These are phyloP conservation scores for Andrena flavipes DNA, from an alignment of 2,888 invertebrate genomes.

Conservation along the genomic window DNA sequence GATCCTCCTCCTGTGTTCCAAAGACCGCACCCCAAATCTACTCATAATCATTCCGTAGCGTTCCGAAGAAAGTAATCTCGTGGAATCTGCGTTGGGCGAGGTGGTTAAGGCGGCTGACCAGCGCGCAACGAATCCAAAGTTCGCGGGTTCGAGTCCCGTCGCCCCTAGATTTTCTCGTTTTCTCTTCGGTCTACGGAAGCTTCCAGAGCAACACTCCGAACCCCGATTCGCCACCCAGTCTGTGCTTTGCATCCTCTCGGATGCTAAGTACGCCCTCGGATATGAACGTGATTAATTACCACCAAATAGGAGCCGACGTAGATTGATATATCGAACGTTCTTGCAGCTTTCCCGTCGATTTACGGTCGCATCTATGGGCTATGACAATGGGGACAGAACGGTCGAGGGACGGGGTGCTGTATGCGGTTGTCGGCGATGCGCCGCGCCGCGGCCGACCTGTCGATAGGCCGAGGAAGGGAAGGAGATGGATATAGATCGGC, in stretches of 20 bases:
- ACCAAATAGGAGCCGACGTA: slow-evolving; percentile 81
- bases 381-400: slow-evolving; percentile 72
- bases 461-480: slow-evolving; percentile 47
- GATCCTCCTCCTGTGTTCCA: no score
- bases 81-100: no score
- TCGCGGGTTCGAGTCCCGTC: no score
- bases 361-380: slow-evolving; percentile 78
- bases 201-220: slow-evolving; percentile 28
- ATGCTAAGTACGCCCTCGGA: slow-evolving; percentile 78
- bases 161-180: no score
- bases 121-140: no score
- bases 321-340: slow-evolving; percentile 82
- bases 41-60: no score
- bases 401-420: slow-evolving; percentile 31
- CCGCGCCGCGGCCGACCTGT: slow-evolving; percentile 41
- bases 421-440: slow-evolving; percentile 64
- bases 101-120: no score
- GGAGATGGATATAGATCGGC: slow-evolving; percentile 32
- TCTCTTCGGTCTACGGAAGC: slow-evolving; percentile 4
- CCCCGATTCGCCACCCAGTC: slow-evolving; percentile 43
- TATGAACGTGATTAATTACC: slow-evolving; percentile 82
- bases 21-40: no score
- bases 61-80: no score
- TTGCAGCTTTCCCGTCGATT: slow-evolving; percentile 79
- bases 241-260: slow-evolving; percentile 55